Evolutionary conservation across 2,888 invertebrate species (phyloP).

Genomic region (Hyles lineata): DNA sequence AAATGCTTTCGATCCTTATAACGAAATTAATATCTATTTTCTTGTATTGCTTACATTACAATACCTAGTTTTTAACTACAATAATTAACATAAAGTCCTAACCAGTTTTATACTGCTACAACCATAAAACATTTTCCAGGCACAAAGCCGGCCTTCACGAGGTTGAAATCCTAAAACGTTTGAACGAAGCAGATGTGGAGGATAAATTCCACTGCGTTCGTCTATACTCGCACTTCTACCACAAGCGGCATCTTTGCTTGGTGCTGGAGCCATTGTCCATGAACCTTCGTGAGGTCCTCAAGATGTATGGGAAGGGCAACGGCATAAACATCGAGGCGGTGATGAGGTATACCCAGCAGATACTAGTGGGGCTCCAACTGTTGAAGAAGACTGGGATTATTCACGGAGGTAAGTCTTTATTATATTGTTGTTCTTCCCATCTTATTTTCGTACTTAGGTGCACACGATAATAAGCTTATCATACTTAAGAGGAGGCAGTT

Average conservation of each 20-base stretch:
- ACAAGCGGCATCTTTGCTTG: slow-evolving; percentile 99
- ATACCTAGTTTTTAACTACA: too few species aligned
- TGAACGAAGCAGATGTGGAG: slow-evolving; percentile 98
- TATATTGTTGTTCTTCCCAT: not conserved
- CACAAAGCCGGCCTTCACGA: slow-evolving; percentile 99
- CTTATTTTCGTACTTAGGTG: too few species aligned
- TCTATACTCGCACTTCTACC: slow-evolving; percentile 97
- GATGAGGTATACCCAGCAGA: slow-evolving; percentile 97
- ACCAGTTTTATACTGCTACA: too few species aligned
- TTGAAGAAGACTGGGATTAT: slow-evolving; percentile 97
- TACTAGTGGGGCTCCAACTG: slow-evolving; percentile 96
- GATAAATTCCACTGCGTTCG: slow-evolving; percentile 98
- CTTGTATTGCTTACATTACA: too few species aligned
- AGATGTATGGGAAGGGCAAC: slow-evolving; percentile 99
- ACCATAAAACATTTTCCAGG: slow-evolving; percentile 81
- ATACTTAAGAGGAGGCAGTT: too few species aligned
- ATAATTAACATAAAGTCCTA: too few species aligned
- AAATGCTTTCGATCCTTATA: too few species aligned
- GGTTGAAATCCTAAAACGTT: slow-evolving; percentile 95
- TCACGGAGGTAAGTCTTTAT: slow-evolving; percentile 90
- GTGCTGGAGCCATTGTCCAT: slow-evolving; percentile 98
- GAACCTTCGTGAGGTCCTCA: slow-evolving; percentile 96
- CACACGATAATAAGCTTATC: too few species aligned
- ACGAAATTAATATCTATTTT: too few species aligned
- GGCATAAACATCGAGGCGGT: slow-evolving; percentile 99